Evolutionary conservation across 2,113 vertebrate species (phyloP), one percentile per base, ranked within the genome.

Genomic region (Gadus macrocephalus): DNA sequence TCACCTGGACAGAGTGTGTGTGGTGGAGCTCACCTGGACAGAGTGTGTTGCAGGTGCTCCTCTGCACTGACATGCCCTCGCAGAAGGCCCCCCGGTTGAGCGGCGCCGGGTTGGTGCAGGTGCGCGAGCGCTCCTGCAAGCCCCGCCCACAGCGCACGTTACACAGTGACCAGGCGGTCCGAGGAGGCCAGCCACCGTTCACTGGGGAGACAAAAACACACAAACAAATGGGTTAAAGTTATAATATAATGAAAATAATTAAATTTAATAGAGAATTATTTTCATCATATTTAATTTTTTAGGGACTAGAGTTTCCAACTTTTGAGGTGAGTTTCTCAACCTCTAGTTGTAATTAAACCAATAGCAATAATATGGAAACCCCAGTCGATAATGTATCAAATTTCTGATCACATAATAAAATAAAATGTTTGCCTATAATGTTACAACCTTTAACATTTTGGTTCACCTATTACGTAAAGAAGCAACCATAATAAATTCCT

Each of bases 41-140:
- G 3, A 96, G 90, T 15, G 94, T 93, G 79, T 91, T 95, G 89
- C 96, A 98, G 84, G 93, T 94, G 78, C 93, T 94, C 79, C 97
- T 98, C 92, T 98, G 96, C 65, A 96, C 93, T 0, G 96, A 96
- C 91, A 95, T 94, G 66, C 96, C 96, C 79, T 97, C 96, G 0
- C 96, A 98, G 86, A 98, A 98, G 7, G 94, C 92, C 0, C 96
- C 96, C 49, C 96, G 95, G 4, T 97, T 98, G 77, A 98, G 94
- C 0, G 96, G 96, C 5, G 96, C 95, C 0, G 96, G 96, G 85
- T 98, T 97, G 63, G 96, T 98, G 83, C 96, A 98, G 35, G 95
- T 97, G 78, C 96, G 93, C 0, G 96, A 94, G 16, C 96, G 93
- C 75, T 96, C 98, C 89, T 97, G 94, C 84, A 95, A 89, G 28